Percentiles rank a stretch among this genome's conserved stretches.
Conservation (phyloP, 2,888 invertebrate genomes). For the Parasteatoda lunata region DNA sequence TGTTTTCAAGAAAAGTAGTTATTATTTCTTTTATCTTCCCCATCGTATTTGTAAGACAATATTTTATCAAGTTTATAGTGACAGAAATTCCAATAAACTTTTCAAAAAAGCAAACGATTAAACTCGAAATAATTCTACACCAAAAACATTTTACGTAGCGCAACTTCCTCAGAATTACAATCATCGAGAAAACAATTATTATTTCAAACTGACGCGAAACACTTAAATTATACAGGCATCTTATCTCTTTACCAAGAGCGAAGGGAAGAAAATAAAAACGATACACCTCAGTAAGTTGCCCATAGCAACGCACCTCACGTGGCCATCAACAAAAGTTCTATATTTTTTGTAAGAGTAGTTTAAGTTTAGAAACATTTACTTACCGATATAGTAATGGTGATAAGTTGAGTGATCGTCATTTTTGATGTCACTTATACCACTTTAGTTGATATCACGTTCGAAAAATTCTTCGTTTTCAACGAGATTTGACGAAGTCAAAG, state of each 20-base stretch:
- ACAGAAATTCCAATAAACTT: too few relatives aligned
- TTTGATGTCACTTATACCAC: constrained; percentile 47
- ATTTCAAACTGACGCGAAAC: constrained; percentile 10
- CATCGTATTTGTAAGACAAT: too few relatives aligned
- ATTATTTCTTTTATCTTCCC: too few relatives aligned
- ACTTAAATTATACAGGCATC: constrained; percentile 13
- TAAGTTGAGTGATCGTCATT: constrained; percentile 47
- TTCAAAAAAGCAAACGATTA: too few relatives aligned
- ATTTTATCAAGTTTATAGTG: too few relatives aligned
- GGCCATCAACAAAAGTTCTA: constrained; percentile 55
- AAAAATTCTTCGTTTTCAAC: constrained; percentile 6
- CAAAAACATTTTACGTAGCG: not conserved
- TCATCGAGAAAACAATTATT: not conserved
- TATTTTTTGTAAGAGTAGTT: constrained; percentile 51
- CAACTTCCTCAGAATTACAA: not conserved
- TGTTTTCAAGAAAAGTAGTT: too few relatives aligned
- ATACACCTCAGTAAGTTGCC: constrained; percentile 44
- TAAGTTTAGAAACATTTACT: constrained; percentile 60
- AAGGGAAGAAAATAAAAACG: constrained; percentile 27
- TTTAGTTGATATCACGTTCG: constrained; percentile 23
- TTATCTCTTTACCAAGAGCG: constrained; percentile 20
- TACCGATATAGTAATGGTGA: constrained; percentile 58
- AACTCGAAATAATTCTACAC: not conserved
- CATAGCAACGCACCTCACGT: constrained; percentile 59
- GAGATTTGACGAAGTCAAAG: not conserved